Evolutionary conservation across 2,113 vertebrate species (phyloP), one percentile per base, ranked within the genome.

Genomic region (Anoplopoma fimbria): DNA sequence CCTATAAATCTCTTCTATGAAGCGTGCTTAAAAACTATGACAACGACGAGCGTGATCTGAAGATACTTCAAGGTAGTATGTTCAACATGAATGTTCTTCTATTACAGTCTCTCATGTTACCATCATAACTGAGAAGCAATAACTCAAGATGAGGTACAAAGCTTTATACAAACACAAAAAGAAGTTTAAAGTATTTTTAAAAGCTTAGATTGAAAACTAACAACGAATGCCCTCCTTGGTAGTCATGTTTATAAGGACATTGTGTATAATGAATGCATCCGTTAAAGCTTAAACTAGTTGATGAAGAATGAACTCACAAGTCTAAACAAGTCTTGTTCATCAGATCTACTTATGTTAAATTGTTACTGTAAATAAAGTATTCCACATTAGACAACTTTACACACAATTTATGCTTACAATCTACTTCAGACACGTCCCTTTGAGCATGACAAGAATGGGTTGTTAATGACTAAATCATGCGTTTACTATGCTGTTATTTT

Each of bases 1-100:
- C 13, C 40, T 29, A 4, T 10, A 47, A 42, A 47, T 2, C 45
- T 74, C 25, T 70, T 25, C 62, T 77, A 58, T 69, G 15, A 80
- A 64, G 14, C 49, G 70, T 31, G 33, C 25, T n/a, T 70, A n/a
- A 60, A 53, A n/a, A 45, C 23, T 4, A 21, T 67, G 51, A 58
- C 57, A 15, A 9, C 25, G 25, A 69, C 68, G 62, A 4, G 2
- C n/a, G 77, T 65, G 23, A 81, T 79, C 62, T 63, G 47, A 64
- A 77, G 40, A 63, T 60, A 40, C 63, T 84, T 82, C 53, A 63
- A 62, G 40, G 71, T 31, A 38, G 42, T 21, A 57, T 75, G 67
- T 80, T 82, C 57, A 67, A 60, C 55, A 45, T 69, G 27, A 69
- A 57, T 36, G 42, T 23, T 84, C 60, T 72, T 79, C n/a, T 69